Evolutionary conservation across 92 coral and sea anemone genomes (phyloP).

Genomic region (Parazoanthus darwini): DNA sequence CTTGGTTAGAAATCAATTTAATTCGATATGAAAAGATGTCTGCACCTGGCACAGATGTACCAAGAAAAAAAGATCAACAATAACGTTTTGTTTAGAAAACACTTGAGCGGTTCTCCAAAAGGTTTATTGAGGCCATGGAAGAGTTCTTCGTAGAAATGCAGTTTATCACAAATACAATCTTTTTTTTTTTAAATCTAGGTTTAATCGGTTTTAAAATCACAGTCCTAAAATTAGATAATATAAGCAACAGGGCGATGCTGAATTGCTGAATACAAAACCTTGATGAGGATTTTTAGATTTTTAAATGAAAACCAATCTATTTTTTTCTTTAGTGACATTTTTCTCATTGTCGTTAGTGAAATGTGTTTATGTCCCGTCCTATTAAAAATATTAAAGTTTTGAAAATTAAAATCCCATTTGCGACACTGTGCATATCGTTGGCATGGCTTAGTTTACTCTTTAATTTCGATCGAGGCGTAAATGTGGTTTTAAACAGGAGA

Average conservation of each 20-base stretch:
- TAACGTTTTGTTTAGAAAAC: not conserved
- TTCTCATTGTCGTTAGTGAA: not conserved
- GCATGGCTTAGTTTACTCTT: not conserved
- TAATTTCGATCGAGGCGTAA: not conserved
- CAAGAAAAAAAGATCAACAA: not conserved
- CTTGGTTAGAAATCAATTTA: conserved; percentile 11
- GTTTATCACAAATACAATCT: not conserved
- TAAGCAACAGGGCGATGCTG: too few species aligned
- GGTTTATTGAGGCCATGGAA: not conserved
- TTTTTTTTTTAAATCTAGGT: not conserved
- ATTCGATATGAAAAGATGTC: conserved; percentile 1
- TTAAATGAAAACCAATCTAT: not conserved
- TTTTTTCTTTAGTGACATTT: not conserved
- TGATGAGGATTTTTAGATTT: not conserved
- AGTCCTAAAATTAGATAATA: too few species aligned
- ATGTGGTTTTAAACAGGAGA: conserved; percentile 1
- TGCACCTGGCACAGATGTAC: conserved; percentile 37
- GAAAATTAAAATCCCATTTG: not conserved
- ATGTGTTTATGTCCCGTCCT: not conserved
- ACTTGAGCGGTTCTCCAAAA: conserved; percentile 12
- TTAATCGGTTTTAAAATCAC: not conserved
- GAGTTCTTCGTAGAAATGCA: not conserved
- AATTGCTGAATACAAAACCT: not conserved
- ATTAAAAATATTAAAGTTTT: not conserved
- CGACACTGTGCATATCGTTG: not conserved